These are phyloP conservation scores for Cheilosia vulpina DNA, from an alignment of 2,888 invertebrate genomes.

Conservation along the genomic window DNA sequence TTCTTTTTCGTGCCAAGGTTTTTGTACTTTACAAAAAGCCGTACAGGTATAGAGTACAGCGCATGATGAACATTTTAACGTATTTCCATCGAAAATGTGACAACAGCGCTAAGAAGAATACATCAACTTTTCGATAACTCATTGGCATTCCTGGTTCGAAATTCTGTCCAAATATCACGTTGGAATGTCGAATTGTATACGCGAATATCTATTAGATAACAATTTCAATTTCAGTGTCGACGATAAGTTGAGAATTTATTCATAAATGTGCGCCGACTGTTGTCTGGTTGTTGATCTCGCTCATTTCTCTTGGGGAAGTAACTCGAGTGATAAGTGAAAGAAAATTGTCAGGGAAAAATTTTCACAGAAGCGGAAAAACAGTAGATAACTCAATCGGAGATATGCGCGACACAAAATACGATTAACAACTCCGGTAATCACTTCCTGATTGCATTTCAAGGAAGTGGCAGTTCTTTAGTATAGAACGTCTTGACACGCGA, in stretches of 20 bases:
- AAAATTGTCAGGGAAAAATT: constrained; percentile 4
- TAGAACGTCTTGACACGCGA: constrained; percentile 2
- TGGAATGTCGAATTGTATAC: constrained; percentile 3
- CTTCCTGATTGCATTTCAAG: constrained; percentile 26
- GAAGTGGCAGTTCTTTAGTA: constrained; percentile 3
- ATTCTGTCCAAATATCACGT: constrained; percentile 39
- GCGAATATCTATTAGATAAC: constrained; percentile 39
- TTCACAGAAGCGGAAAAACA: constrained; percentile 13
- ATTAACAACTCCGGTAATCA: not conserved
- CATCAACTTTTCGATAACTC: constrained; percentile 29
- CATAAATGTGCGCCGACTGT: not conserved
- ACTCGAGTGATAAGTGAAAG: not conserved
- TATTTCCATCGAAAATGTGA: not conserved
- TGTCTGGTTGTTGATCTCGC: not conserved
- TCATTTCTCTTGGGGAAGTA: constrained; percentile 3
- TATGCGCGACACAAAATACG: not conserved
- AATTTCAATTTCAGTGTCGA: not conserved
- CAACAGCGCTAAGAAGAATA: constrained; percentile 3
- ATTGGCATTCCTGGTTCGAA: constrained; percentile 35
- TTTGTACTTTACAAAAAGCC: not conserved
- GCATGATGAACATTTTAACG: not conserved
- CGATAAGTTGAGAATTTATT: not conserved
- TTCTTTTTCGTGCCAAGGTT: constrained; percentile 26
- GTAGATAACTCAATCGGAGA: constrained; percentile 3
- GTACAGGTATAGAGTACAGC: not conserved